Conservation (phyloP, 35 echinoderm and acorn worm species). For the Apostichopus parvimensis region DNA sequence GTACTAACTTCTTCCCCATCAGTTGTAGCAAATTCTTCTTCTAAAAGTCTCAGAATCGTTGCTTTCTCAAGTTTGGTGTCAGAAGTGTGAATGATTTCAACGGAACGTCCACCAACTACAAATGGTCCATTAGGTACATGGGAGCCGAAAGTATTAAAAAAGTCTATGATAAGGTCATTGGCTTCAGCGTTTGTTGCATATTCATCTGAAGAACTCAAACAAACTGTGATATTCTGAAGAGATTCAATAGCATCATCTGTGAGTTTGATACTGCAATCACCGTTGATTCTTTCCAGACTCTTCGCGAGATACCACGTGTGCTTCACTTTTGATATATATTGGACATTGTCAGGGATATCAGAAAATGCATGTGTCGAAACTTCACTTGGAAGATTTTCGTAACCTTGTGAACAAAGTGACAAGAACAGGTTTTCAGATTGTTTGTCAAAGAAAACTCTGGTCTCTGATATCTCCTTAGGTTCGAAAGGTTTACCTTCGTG, state of each 20-base stretch:
- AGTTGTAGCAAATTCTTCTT: not conserved
- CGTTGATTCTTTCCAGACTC: not conserved
- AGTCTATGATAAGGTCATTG: not conserved
- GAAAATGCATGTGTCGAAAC: not conserved
- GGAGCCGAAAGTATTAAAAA: constrained; percentile 8
- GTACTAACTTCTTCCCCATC: not conserved
- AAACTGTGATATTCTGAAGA: not conserved
- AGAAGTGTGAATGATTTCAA: not conserved
- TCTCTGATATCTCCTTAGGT: not conserved
- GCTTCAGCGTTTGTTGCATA: not conserved
- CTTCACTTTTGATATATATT: not conserved
- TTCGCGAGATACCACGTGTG: not conserved
- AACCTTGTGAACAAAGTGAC: not conserved
- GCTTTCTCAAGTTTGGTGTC: not conserved
- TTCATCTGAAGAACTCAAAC: not conserved
- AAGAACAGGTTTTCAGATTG: constrained; percentile 1
- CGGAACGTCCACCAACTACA: not conserved
- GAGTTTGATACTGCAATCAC: not conserved
- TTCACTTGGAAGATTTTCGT: not conserved
- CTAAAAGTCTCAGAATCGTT: not conserved
- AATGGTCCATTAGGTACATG: constrained; percentile 10
- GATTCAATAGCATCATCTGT: not conserved
- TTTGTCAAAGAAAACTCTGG: not conserved
- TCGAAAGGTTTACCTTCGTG: not conserved
- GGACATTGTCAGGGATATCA: not conserved